A percentile compares a stretch with the other conserved stretches of the same genome.
Conservation (phyloP, 2,888 invertebrate genomes). For the Drosophila prolongata region DNA sequence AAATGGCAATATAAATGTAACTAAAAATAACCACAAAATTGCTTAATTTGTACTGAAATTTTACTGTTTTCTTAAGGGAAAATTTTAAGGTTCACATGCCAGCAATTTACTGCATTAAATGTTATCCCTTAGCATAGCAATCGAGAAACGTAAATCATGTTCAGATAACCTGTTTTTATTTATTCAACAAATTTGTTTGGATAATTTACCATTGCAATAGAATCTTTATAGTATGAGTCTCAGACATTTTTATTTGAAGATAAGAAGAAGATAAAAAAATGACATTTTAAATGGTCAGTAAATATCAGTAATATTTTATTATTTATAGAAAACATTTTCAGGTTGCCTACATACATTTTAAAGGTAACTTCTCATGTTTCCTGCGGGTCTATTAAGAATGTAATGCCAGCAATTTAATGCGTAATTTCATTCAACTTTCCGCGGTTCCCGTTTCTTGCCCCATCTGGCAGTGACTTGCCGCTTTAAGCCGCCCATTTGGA, state of each 20-base stretch:
- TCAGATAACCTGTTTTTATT: too few relatives aligned
- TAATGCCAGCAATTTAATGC: slow-evolving; percentile 20
- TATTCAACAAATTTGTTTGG: too few relatives aligned
- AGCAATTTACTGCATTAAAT: too few relatives aligned
- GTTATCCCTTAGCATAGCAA: too few relatives aligned
- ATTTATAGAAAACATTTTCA: not conserved
- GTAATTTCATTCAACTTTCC: slow-evolving; percentile 5
- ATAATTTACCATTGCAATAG: not conserved
- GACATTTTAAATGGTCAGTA: not conserved
- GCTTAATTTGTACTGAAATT: slow-evolving; percentile 1
- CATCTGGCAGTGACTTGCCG: slow-evolving; percentile 24
- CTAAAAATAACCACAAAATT: not conserved
- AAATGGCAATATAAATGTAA: slow-evolving; percentile 8
- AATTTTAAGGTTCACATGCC: too few relatives aligned
- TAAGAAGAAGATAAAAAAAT: not conserved
- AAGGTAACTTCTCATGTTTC: slow-evolving; percentile 14
- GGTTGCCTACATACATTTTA: not conserved
- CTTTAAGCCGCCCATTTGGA: slow-evolving; percentile 14
- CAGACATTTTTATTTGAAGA: not conserved
- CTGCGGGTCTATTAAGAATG: not conserved
- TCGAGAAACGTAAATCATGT: too few relatives aligned
- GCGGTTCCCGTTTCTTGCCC: not conserved
- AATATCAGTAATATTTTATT: not conserved
- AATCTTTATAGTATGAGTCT: not conserved
- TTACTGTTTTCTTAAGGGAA: too few relatives aligned